Evolutionary conservation across 2,888 invertebrate genomes (phyloP), one percentile per base, ranked within the genome.

Genomic region (Tipula unca): DNA sequence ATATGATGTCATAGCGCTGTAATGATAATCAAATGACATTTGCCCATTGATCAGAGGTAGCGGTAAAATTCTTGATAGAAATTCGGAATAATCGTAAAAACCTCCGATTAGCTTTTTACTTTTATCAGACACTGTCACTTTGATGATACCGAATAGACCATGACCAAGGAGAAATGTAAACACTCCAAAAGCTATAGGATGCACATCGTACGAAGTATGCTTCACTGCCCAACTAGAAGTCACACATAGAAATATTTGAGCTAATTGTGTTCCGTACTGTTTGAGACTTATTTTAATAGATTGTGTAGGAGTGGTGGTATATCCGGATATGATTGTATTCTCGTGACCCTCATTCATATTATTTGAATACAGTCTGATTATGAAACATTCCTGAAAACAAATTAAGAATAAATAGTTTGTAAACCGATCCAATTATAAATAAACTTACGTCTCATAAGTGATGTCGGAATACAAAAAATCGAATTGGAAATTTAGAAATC

Each of bases 221-320:
- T 87, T 87, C 0, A 88, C 8, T 1, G 88, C 88, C 87, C 87
- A 88, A 0, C 87, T 87, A 13, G 88, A 87, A 10, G 87, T 86
- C 20, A 87, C 88, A 17, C 86, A 87, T 1, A 88, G 84, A 25
- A 88, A 85, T 13, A 87, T 54, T 87, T 88, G 87, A 8, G 87
- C 86, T 54, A 87, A 86, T 82, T 87, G 86, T 3, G 87, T 85
- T 36, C n/a, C n/a, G n/a, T n/a, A n/a, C n/a, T n/a, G n/a, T n/a
- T n/a, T n/a, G n/a, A n/a, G n/a, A n/a, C n/a, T n/a, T n/a, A n/a
- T n/a, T n/a, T n/a, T n/a, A n/a, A n/a, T n/a, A n/a, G n/a, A n/a
- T n/a, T n/a, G n/a, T n/a, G n/a, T n/a, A n/a, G n/a, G n/a, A n/a
- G n/a, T n/a, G n/a, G n/a, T n/a, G n/a, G n/a, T n/a, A n/a, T n/a